Evolutionary conservation across 2,888 invertebrate genomes (phyloP).

Genomic region (Epiblema foenella): DNA sequence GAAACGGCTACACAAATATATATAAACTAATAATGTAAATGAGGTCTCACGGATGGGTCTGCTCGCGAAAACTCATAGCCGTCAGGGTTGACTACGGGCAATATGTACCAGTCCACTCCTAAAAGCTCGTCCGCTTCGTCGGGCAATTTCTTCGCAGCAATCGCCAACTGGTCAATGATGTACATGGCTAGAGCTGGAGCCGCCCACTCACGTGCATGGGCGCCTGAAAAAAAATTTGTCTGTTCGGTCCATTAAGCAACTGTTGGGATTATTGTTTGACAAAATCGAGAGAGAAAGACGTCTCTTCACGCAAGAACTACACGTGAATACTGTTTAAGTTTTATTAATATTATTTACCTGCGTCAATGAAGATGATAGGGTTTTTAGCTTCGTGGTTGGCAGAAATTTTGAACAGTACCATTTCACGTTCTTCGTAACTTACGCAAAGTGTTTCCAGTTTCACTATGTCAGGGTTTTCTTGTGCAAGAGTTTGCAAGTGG

Average conservation of each 20-base stretch:
- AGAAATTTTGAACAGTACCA: constrained; percentile 10
- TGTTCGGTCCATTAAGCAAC: too few relatives aligned
- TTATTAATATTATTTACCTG: too few relatives aligned
- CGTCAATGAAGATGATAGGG: constrained; percentile 10
- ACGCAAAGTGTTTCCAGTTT: constrained; percentile 3
- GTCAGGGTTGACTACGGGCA: constrained; percentile 19
- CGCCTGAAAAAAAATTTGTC: too few relatives aligned
- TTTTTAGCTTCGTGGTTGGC: neutral
- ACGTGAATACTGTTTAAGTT: too few relatives aligned
- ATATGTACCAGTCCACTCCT: constrained; percentile 16
- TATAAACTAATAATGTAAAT: neutral
- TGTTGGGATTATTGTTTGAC: too few relatives aligned
- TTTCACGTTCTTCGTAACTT: constrained; percentile 7
- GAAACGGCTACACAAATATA: neutral
- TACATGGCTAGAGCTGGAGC: constrained; percentile 11
- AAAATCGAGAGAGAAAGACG: neutral
- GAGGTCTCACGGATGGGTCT: neutral
- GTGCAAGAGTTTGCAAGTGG: neutral
- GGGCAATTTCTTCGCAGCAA: neutral
- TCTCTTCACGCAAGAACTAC: too few relatives aligned
- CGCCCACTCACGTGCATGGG: constrained; percentile 15
- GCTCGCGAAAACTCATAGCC: constrained; percentile 7
- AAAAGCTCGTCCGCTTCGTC: neutral
- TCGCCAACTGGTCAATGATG: constrained; percentile 12
- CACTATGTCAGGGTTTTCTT: neutral